Evolutionary conservation across 1,140 invertebrate genomes (phyloP).

Genomic region (Magallana gigas): DNA sequence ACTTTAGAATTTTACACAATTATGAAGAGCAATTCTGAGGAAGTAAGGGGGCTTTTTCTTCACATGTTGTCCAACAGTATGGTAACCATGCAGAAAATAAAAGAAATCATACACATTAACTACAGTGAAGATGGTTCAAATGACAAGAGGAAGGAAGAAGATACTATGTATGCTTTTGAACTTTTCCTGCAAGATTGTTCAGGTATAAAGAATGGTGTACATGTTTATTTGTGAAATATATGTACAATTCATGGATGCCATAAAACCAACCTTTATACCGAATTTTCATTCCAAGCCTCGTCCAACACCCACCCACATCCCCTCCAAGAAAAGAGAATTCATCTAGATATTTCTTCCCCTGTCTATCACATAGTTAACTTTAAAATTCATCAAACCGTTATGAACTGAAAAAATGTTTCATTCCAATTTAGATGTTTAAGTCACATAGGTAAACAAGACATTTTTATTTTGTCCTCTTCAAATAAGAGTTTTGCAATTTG

Average conservation of each 20-base stretch:
- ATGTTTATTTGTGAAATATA: neutral
- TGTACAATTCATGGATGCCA: neutral
- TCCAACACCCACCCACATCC: too few species aligned
- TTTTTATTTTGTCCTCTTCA: too few species aligned
- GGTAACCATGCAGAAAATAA: neutral
- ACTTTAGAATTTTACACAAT: neutral
- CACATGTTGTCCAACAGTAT: slow-evolving; percentile 3
- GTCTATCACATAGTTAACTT: too few species aligned
- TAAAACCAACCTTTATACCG: neutral
- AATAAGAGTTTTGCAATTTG: too few species aligned
- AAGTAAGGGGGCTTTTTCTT: slow-evolving; percentile 5
- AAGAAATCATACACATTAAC: slow-evolving; percentile 7
- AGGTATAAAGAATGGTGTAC: neutral
- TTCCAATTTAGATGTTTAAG: too few species aligned
- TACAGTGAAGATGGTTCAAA: slow-evolving; percentile 4
- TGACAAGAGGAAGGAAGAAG: slow-evolving; percentile 1
- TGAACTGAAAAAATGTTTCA: too few species aligned
- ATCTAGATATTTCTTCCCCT: too few species aligned
- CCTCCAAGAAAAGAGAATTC: too few species aligned
- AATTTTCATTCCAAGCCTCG: neutral
- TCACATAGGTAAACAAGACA: too few species aligned
- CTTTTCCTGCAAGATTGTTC: neutral
- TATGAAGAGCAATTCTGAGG: slow-evolving; percentile 10
- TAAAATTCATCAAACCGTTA: too few species aligned
- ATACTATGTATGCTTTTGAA: slow-evolving; percentile 6